phyloP scores from a whole-genome alignment of 2,888 invertebrate genomes.

The Pseudococcus longispinus region DNA sequence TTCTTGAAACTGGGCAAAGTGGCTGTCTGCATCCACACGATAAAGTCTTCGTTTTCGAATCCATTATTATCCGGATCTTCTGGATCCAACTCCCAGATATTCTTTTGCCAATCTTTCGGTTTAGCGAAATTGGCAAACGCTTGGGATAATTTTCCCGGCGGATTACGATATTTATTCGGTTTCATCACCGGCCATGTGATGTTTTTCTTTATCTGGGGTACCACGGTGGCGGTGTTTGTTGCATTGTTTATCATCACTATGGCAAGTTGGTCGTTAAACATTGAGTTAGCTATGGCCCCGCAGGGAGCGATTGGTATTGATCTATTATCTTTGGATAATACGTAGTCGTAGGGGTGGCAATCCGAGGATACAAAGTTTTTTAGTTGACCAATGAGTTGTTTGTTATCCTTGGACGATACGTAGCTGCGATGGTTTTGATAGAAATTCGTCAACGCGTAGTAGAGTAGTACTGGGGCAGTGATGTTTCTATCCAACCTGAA shows the following conservation, averaged over 20 bases:
- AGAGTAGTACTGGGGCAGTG: conserved; percentile 75
- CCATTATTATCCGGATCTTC: conserved; percentile 80
- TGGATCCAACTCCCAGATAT: conserved; percentile 79
- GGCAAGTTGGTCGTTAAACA: conserved; percentile 81
- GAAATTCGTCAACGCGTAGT: conserved; percentile 95
- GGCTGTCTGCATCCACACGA: conserved; percentile 99
- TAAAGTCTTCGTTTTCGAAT: conserved; percentile 95
- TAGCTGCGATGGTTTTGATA: conserved; percentile 98
- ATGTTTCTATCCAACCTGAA: conserved; percentile 76
- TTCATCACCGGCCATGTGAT: conserved; percentile 98
- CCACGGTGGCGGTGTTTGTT: conserved; percentile 61
- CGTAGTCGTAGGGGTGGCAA: conserved; percentile 80
- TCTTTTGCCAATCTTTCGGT: conserved; percentile 85
- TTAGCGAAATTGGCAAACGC: conserved; percentile 75
- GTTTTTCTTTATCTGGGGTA: conserved; percentile 78
- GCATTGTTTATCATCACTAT: background rate
- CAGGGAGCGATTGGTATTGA: conserved; percentile 81
- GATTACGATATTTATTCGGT: conserved; percentile 91
- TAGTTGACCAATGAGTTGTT: conserved; percentile 84
- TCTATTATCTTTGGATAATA: conserved; percentile 62
- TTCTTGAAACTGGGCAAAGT: conserved; percentile 96
- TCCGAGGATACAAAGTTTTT: conserved; percentile 75
- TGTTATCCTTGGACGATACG: conserved; percentile 92
- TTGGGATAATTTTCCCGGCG: conserved; percentile 65
- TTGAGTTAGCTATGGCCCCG: conserved; percentile 96